A percentile compares a stretch with the other conserved stretches of the same genome.
Evolutionary conservation across 2,113 vertebrate genomes (phyloP).

Genomic region (Ammospiza nelsoni): DNA sequence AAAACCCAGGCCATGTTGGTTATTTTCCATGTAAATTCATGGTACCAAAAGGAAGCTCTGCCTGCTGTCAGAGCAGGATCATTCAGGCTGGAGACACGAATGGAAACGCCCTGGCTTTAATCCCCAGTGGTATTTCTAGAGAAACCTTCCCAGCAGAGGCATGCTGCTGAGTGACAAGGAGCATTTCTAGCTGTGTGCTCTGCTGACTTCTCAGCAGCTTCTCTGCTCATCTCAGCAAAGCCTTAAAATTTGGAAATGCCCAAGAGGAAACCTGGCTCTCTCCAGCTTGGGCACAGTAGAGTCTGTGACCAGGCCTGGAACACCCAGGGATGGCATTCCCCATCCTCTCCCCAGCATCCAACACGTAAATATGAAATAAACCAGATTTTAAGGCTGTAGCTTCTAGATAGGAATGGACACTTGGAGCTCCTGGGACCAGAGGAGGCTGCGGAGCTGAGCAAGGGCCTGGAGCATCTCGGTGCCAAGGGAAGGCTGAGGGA

Average conservation of each 20-base stretch:
- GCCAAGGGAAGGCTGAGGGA: background rate
- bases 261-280: background rate
- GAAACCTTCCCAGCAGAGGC: constrained; percentile 22
- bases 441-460: background rate
- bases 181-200: background rate
- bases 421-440: background rate
- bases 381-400: background rate
- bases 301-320: background rate
- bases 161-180: background rate
- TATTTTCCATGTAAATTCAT: background rate
- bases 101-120: background rate
- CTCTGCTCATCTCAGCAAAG: background rate
- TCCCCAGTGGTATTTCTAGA: background rate
- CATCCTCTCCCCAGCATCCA: background rate
- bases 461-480: background rate
- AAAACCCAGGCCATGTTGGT: background rate
- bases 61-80: background rate
- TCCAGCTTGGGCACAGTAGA: accelerated
- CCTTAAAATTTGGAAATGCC: background rate
- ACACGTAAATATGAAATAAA: background rate
- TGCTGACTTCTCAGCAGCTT: background rate
- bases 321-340: background rate
- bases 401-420: background rate
- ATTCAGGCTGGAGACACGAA: background rate
- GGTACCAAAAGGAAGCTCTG: background rate